A percentile compares a stretch with the other conserved stretches of the same genome.
phyloP scores from a whole-genome alignment of 2,113 vertebrate species.

The Pituophis catenifer region DNA sequence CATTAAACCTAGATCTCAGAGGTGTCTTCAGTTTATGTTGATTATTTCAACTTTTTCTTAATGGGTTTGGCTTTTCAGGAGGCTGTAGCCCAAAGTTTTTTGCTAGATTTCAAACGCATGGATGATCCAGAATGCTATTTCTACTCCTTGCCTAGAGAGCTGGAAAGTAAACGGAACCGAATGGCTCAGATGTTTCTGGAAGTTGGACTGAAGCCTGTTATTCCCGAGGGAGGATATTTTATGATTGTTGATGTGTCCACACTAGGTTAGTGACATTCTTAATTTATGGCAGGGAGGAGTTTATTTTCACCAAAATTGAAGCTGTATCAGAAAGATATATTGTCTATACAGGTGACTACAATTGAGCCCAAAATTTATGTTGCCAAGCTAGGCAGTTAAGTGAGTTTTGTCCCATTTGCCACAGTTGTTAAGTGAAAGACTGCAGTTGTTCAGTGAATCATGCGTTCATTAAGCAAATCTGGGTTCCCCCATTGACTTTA shows the following conservation, averaged over 20 bases:
- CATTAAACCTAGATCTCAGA: background rate
- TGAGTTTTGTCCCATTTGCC: background rate
- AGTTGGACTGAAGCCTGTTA: slow-evolving; percentile 81
- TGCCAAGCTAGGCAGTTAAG: background rate
- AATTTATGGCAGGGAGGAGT: slow-evolving; percentile 2
- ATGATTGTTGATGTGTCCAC: slow-evolving; percentile 86
- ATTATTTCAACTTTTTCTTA: background rate
- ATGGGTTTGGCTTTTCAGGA: slow-evolving; percentile 72
- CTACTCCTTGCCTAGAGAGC: slow-evolving; percentile 79
- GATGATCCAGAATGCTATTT: slow-evolving; percentile 90
- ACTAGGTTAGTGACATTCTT: slow-evolving; percentile 74
- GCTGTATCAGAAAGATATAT: background rate
- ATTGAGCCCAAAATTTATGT: background rate
- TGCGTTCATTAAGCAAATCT: background rate
- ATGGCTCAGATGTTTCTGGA: slow-evolving; percentile 79
- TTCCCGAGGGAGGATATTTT: slow-evolving; percentile 96
- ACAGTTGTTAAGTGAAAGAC: background rate
- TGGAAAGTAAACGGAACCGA: slow-evolving; percentile 86
- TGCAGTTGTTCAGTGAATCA: background rate
- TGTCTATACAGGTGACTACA: background rate
- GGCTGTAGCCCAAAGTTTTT: slow-evolving; percentile 86
- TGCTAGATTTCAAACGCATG: slow-evolving; percentile 81
- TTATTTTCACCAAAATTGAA: background rate
- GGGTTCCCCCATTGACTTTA: background rate
- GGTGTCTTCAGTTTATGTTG: background rate